Evolutionary conservation across 2,113 vertebrate genomes (phyloP).

Genomic region (Cyprinodon variegatus): DNA sequence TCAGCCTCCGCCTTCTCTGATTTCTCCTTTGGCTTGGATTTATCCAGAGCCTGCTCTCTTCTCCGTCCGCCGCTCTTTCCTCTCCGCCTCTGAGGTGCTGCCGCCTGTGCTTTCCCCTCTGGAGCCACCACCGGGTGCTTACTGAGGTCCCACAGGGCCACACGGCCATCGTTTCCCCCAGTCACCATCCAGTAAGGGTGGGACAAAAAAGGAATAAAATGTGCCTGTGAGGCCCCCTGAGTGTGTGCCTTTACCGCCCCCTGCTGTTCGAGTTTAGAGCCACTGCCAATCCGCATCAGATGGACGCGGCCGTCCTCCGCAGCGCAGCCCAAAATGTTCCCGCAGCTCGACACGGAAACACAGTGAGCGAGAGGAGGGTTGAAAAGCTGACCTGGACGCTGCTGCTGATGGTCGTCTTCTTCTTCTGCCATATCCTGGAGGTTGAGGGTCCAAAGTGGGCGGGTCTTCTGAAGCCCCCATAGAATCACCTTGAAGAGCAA

Average conservation of each 20-base stretch:
- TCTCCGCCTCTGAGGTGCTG: constrained; percentile 77
- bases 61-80: constrained; percentile 71
- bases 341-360: constrained; percentile 85
- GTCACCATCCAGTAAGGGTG: constrained; percentile 85
- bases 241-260: constrained; percentile 85
- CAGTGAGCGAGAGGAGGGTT: constrained; percentile 93
- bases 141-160: constrained; percentile 90
- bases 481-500: constrained; percentile 85
- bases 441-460: constrained; percentile 88
- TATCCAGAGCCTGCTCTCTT: constrained; percentile 47
- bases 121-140: constrained; percentile 73
- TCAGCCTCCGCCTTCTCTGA: constrained; percentile 19
- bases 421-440: constrained; percentile 86
- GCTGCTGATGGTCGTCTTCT: constrained; percentile 65
- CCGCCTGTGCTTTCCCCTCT: constrained; percentile 63
- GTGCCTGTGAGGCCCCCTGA: constrained; percentile 89
- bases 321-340: constrained; percentile 88
- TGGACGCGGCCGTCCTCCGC: constrained; percentile 91
- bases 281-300: constrained; percentile 83
- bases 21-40: constrained; percentile 8
- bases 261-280: constrained; percentile 84
- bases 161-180: constrained; percentile 90
- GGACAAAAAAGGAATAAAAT: constrained; percentile 83
- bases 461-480: constrained; percentile 92
- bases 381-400: constrained; percentile 84